Evolutionary conservation across 2,797 vertebrate species (phyloP).

Genomic region (Percopsis omiscomaycus): DNA sequence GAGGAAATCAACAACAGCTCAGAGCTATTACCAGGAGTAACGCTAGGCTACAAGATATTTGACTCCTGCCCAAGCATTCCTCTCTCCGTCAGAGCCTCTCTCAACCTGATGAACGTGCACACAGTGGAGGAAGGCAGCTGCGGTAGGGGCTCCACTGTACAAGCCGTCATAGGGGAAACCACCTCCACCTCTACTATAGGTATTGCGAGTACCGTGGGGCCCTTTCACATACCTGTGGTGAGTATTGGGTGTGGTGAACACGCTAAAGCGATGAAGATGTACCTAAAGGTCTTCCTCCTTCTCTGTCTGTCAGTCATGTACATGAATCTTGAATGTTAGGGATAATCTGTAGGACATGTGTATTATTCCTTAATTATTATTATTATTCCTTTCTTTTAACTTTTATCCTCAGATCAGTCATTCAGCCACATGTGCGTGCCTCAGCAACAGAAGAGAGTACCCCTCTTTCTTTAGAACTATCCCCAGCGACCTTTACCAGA

Average conservation of each 20-base stretch:
- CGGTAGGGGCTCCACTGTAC: slow-evolving; percentile 61
- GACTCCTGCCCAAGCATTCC: slow-evolving; percentile 79
- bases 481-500: slow-evolving; percentile 79
- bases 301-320: not conserved
- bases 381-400: slow-evolving; percentile 2
- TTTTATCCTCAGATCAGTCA: slow-evolving; percentile 78
- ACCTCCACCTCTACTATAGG: slow-evolving; percentile 81
- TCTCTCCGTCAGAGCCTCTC: slow-evolving; percentile 74
- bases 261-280: not conserved
- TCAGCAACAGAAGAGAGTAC: slow-evolving; percentile 77
- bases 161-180: slow-evolving; percentile 80
- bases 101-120: slow-evolving; percentile 75
- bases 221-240: slow-evolving; percentile 81
- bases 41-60: slow-evolving; percentile 78
- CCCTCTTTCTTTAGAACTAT: slow-evolving; percentile 82
- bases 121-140: slow-evolving; percentile 54
- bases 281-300: not conserved
- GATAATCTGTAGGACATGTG: too few relatives aligned
- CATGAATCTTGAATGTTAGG: too few relatives aligned
- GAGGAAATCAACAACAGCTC: slow-evolving; percentile 80
- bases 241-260: slow-evolving; percentile 38
- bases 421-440: slow-evolving; percentile 81
- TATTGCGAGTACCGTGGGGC: slow-evolving; percentile 76
- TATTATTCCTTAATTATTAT: not conserved
- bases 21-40: slow-evolving; percentile 69